phyloP scores from a whole-genome alignment of 2,888 invertebrate species.

The Gasteruption jaculator region DNA sequence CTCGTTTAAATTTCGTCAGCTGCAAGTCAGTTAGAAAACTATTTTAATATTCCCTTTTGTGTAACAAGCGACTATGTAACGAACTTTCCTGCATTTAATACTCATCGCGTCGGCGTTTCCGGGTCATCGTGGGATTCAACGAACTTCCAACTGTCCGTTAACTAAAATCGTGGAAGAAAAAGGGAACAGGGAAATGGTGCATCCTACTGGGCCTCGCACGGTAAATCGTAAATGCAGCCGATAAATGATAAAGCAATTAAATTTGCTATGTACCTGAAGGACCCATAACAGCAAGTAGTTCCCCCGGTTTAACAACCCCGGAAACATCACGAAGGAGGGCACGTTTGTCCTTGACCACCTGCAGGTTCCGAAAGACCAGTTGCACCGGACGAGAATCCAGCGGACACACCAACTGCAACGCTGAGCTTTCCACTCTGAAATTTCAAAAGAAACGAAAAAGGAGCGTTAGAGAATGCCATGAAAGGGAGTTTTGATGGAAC shows the following conservation, averaged over 20 bases:
- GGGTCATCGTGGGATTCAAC: too few species aligned
- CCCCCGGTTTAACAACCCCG: slow-evolving; percentile 71
- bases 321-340: slow-evolving; percentile 67
- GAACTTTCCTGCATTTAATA: slow-evolving; percentile 23
- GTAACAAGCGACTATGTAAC: slow-evolving; percentile 16
- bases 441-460: slow-evolving; percentile 24
- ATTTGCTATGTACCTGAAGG: slow-evolving; percentile 64
- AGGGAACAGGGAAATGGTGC: too few species aligned
- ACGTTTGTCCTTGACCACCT: slow-evolving; percentile 56
- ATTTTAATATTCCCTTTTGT: too few species aligned
- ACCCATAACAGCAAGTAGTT: slow-evolving; percentile 77
- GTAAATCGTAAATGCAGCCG: too few species aligned
- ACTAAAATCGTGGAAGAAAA: too few species aligned
- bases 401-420: slow-evolving; percentile 60
- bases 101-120: slow-evolving; percentile 13
- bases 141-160: too few species aligned
- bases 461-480: neutral
- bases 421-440: slow-evolving; percentile 60
- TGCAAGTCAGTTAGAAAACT: too few species aligned
- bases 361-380: slow-evolving; percentile 63
- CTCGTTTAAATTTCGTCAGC: too few species aligned
- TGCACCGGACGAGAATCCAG: slow-evolving; percentile 61
- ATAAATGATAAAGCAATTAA: too few species aligned
- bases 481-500: too few species aligned
- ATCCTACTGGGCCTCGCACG: too few species aligned